Conservation (phyloP, 2,888 invertebrate species). For the Pterostichus madidus region DNA sequence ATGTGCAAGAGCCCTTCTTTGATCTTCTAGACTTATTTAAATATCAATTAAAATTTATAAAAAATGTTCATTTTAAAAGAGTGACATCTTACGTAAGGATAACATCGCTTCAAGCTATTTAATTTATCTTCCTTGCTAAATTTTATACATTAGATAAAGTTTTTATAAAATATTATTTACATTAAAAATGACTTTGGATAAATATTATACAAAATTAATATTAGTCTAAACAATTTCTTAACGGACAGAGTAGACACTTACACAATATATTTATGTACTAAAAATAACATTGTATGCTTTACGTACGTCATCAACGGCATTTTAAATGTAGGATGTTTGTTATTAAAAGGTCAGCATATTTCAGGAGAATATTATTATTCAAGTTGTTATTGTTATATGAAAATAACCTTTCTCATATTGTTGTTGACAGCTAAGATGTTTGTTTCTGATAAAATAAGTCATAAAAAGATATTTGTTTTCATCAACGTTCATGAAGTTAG, state of each 20-base stretch:
- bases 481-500: conserved; percentile 1
- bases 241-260: background rate
- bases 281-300: no score
- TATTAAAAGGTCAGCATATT: no score
- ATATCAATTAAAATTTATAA: conserved; percentile 63
- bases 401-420: background rate
- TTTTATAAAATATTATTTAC: conserved; percentile 56
- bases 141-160: conserved; percentile 43
- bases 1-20: conserved; percentile 16
- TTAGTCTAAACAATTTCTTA: background rate
- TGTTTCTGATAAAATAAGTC: background rate
- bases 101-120: conserved; percentile 46
- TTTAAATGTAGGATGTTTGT: no score
- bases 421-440: background rate
- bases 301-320: no score
- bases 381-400: background rate
- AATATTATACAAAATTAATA: background rate
- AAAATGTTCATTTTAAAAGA: conserved; percentile 53
- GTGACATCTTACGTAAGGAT: conserved; percentile 47
- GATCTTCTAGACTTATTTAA: conserved; percentile 54
- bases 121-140: conserved; percentile 45
- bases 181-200: conserved; percentile 42
- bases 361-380: background rate
- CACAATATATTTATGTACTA: background rate
- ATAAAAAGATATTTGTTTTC: conserved; percentile 5